Percentiles rank a stretch among this genome's conserved stretches.
phyloP scores from a whole-genome alignment of 2,797 vertebrate species.

The Pseudomugil tenellus region DNA sequence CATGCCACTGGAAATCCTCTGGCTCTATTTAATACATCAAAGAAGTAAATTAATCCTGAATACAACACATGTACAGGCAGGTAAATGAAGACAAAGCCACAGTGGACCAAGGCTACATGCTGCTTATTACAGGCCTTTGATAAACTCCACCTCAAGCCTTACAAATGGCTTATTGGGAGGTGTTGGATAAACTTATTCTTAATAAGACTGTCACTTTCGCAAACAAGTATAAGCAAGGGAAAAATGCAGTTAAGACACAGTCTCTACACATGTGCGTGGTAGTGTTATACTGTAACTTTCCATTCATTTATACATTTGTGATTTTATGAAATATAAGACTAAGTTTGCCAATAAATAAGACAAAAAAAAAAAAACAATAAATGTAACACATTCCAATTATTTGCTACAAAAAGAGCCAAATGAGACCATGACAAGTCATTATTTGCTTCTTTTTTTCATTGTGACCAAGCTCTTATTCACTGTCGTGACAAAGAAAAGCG shows the following conservation, averaged over 20 bases:
- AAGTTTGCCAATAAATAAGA: neutral
- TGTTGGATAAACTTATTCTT: slow-evolving; percentile 78
- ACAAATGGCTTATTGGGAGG: slow-evolving; percentile 80
- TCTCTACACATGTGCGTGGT: slow-evolving; percentile 5
- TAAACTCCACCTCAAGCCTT: slow-evolving; percentile 76
- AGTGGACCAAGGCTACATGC: slow-evolving; percentile 64
- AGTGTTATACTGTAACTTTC: slow-evolving; percentile 14
- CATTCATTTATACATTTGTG: neutral
- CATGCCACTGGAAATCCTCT: slow-evolving; percentile 71
- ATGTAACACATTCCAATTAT: slow-evolving; percentile 22
- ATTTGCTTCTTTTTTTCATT: slow-evolving; percentile 29
- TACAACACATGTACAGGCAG: slow-evolving; percentile 80
- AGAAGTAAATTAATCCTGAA: slow-evolving; percentile 82
- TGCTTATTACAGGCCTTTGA: slow-evolving; percentile 79
- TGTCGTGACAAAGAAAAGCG: slow-evolving; percentile 50
- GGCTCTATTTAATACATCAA: slow-evolving; percentile 82
- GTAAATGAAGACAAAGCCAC: slow-evolving; percentile 86
- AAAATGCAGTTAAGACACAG: slow-evolving; percentile 56
- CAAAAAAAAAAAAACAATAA: slow-evolving; percentile 12
- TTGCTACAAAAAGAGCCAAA: slow-evolving; percentile 38
- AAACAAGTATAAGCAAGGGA: slow-evolving; percentile 52
- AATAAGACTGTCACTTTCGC: slow-evolving; percentile 80
- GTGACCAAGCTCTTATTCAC: slow-evolving; percentile 63
- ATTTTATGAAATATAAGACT: neutral
- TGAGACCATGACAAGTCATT: slow-evolving; percentile 39